Conservation (phyloP, 2,113 vertebrate species). For the Macquaria australasica region DNA sequence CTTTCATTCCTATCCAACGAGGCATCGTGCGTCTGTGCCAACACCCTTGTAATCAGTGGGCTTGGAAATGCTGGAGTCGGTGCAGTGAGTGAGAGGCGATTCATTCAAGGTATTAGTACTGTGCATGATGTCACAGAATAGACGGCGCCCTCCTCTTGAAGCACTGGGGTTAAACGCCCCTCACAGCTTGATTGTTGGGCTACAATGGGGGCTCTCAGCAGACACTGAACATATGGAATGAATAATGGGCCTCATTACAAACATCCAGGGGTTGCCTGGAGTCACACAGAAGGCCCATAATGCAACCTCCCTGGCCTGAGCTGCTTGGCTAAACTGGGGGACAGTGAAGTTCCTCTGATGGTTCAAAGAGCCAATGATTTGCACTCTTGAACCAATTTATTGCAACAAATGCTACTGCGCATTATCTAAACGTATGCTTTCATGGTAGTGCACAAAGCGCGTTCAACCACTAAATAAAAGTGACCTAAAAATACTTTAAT, state of each 20-base stretch:
- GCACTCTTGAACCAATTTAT: slow-evolving; percentile 8
- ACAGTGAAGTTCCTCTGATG: neutral
- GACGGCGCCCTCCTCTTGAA: slow-evolving; percentile 80
- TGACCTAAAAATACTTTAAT: neutral
- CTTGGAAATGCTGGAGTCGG: slow-evolving; percentile 33
- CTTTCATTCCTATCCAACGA: slow-evolving; percentile 45
- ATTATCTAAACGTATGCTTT: neutral
- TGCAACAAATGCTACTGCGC: slow-evolving; percentile 7
- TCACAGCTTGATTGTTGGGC: slow-evolving; percentile 77
- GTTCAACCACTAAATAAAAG: slow-evolving; percentile 28
- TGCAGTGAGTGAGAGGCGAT: slow-evolving; percentile 47
- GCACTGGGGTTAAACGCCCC: slow-evolving; percentile 77
- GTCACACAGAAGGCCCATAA: slow-evolving; percentile 79
- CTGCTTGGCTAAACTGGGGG: slow-evolving; percentile 40
- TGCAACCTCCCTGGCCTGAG: slow-evolving; percentile 56
- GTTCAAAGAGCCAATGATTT: slow-evolving; percentile 23
- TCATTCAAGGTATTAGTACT: slow-evolving; percentile 73
- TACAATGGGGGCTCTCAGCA: slow-evolving; percentile 81
- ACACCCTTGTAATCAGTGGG: slow-evolving; percentile 51
- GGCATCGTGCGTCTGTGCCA: slow-evolving; percentile 37
- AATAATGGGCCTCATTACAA: slow-evolving; percentile 86
- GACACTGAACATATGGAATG: slow-evolving; percentile 86
- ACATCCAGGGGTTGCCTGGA: slow-evolving; percentile 83
- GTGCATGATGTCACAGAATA: slow-evolving; percentile 81
- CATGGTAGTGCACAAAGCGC: neutral